A percentile compares a stretch with the other conserved stretches of the same genome.
Evolutionary conservation across 1,140 invertebrate genomes (phyloP).

Genomic region (Neodiprion pinetum): DNA sequence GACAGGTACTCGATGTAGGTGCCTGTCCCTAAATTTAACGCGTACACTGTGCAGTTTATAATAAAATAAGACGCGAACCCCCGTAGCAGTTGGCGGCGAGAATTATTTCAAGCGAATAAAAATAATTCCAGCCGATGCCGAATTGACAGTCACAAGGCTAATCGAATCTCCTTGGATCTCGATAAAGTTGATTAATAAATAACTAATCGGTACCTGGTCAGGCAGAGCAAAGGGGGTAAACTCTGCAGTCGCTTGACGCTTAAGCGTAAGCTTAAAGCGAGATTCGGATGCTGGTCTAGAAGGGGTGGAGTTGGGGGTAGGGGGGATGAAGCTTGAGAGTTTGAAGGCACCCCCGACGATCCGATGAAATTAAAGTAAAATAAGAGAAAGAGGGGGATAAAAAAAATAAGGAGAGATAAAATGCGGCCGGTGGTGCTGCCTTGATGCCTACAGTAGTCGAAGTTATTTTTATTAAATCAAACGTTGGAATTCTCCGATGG

Average conservation of each 20-base stretch:
- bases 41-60: no score
- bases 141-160: background rate
- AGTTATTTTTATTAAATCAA: constrained; percentile 59
- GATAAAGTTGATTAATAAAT: background rate
- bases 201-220: background rate
- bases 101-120: no score
- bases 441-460: constrained; percentile 1
- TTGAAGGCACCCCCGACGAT: background rate
- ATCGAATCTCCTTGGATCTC: background rate
- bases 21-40: no score
- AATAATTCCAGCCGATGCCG: no score
- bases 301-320: no score
- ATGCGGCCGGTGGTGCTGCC: no score
- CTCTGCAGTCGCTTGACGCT: background rate
- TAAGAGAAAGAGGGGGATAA: constrained; percentile 19
- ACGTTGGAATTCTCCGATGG: constrained; percentile 47
- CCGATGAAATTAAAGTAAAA: constrained; percentile 20
- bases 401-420: background rate
- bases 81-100: no score
- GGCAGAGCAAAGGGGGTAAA: background rate
- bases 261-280: background rate
- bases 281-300: background rate
- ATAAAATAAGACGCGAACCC: no score
- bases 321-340: no score
- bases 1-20: no score